phyloP scores from a whole-genome alignment of 2,888 invertebrate species.

The Stenurella melanura region DNA sequence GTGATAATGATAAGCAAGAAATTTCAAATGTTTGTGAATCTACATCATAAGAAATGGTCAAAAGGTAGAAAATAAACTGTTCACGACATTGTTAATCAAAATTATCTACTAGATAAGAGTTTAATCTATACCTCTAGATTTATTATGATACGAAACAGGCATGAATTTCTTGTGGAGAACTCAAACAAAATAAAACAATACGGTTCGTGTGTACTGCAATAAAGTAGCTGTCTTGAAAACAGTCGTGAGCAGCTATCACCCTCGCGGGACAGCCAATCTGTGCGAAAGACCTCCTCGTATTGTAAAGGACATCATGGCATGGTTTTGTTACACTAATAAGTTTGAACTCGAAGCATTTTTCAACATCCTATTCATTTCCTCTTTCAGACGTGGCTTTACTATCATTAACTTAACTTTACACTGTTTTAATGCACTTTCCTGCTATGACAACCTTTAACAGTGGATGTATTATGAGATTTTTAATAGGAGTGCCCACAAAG shows the following conservation, averaged over 20 bases:
- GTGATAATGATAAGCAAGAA: no score
- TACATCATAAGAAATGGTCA: not conserved
- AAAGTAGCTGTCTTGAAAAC: slow-evolving; percentile 38
- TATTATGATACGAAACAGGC: slow-evolving; percentile 1
- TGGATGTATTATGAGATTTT: no score
- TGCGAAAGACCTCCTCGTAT: slow-evolving; percentile 17
- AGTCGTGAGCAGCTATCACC: slow-evolving; percentile 9
- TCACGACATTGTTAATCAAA: not conserved
- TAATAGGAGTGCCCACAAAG: no score
- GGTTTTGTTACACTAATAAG: not conserved
- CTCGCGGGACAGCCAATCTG: slow-evolving; percentile 11
- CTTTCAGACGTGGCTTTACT: not conserved
- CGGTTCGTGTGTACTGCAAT: slow-evolving; percentile 26
- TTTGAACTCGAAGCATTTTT: slow-evolving; percentile 7
- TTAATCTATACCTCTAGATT: slow-evolving; percentile 5
- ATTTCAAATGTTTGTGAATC: not conserved
- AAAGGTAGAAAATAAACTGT: not conserved
- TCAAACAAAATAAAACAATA: slow-evolving; percentile 8
- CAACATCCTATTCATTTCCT: not conserved
- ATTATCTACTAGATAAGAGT: not conserved
- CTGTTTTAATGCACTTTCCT: no score
- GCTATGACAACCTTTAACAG: no score
- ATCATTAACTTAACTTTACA: no score
- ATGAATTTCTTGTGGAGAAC: slow-evolving; percentile 13
- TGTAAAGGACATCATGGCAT: not conserved